A percentile compares a stretch with the other conserved stretches of the same genome.
These are phyloP conservation scores for Sebastes diaconus DNA, from an alignment of 2,797 vertebrate species.

Conservation along the genomic window DNA sequence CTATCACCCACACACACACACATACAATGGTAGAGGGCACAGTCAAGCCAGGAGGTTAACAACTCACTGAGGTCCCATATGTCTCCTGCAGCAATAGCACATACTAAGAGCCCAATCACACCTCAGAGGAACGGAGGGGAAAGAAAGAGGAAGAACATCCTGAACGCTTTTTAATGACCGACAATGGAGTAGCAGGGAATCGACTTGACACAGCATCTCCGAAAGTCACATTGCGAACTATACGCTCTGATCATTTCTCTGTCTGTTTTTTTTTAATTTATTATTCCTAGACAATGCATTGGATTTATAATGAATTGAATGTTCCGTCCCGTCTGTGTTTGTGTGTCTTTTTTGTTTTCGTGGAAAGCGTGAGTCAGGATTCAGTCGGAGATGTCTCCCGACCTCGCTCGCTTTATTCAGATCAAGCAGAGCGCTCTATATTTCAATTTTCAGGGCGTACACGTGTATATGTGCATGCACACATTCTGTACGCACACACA, in stretches of 20 bases:
- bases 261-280: neutral
- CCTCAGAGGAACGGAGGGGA: constrained; percentile 28
- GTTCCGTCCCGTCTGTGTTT: constrained; percentile 6
- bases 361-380: constrained; percentile 35
- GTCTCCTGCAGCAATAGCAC: constrained; percentile 39
- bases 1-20: constrained; percentile 20
- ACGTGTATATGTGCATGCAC: neutral
- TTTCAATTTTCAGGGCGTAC: constrained; percentile 37
- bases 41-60: constrained; percentile 48
- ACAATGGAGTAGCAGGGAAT: constrained; percentile 13
- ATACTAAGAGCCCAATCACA: constrained; percentile 37
- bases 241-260: constrained; percentile 10
- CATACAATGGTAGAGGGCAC: constrained; percentile 12
- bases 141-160: constrained; percentile 11
- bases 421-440: constrained; percentile 32
- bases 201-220: constrained; percentile 12
- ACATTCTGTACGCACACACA: constrained; percentile 4
- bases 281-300: constrained; percentile 14
- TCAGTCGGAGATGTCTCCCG: constrained; percentile 3
- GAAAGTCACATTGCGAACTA: constrained; percentile 26
- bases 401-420: constrained; percentile 34
- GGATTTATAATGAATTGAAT: constrained; percentile 29
- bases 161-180: constrained; percentile 39
- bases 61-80: constrained; percentile 49
- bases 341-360: constrained; percentile 27